Percentiles rank a stretch among this genome's conserved stretches.
Evolutionary conservation across 2,888 invertebrate species (phyloP).

Genomic region (Autographa gamma): DNA sequence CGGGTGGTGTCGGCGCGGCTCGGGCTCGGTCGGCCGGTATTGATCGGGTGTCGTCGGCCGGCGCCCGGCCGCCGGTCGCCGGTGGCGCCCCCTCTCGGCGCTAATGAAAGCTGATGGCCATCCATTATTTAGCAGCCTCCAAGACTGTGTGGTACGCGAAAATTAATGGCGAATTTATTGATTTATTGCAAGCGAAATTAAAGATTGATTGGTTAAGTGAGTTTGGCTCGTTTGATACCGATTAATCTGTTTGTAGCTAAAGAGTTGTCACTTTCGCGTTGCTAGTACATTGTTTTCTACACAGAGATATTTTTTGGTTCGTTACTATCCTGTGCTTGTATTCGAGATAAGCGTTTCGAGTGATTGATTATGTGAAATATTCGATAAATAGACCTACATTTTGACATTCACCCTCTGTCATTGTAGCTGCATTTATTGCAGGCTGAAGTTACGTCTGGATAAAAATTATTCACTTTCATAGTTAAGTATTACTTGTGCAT

Average conservation of each 20-base stretch:
- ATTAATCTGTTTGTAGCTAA: conserved; percentile 52
- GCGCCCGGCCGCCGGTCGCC: conserved; percentile 85
- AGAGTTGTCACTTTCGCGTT: conserved; percentile 45
- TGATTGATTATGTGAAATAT: conserved; percentile 12
- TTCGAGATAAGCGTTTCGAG: conserved; percentile 11
- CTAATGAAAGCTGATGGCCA: conserved; percentile 85
- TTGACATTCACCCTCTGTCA: background rate
- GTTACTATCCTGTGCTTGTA: conserved; percentile 18
- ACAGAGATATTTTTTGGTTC: conserved; percentile 17
- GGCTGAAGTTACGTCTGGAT: background rate
- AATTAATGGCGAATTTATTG: conserved; percentile 87
- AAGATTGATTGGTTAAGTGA: conserved; percentile 79
- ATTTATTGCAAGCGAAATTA: conserved; percentile 84
- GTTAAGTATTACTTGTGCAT: background rate
- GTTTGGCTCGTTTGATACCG: conserved; percentile 56
- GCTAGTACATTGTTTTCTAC: conserved; percentile 15
- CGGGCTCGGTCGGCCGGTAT: conserved; percentile 67
- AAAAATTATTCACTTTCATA: background rate
- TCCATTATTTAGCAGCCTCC: conserved; percentile 87
- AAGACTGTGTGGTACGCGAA: conserved; percentile 79
- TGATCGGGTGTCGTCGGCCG: conserved; percentile 74
- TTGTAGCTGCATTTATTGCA: too few relatives aligned
- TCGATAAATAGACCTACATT: background rate
- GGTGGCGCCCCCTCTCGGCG: conserved; percentile 82
- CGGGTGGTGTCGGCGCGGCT: conserved; percentile 60